These are phyloP conservation scores for Bellardia pandia DNA, from an alignment of 2,888 invertebrate genomes.

Conservation along the genomic window DNA sequence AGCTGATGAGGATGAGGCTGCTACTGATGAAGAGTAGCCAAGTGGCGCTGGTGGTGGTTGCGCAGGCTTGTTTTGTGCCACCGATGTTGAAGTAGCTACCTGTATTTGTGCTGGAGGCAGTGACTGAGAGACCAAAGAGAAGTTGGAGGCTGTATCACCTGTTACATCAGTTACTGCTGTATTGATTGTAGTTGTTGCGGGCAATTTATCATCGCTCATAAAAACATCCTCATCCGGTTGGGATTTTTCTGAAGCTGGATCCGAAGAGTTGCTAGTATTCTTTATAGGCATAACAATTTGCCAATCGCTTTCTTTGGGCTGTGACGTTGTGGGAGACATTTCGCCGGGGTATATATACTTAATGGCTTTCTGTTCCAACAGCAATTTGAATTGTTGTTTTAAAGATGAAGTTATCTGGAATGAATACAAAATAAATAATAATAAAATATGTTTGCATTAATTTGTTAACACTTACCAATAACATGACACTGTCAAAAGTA, in stretches of 20 bases:
- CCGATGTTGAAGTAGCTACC: not conserved
- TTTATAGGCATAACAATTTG: constrained; percentile 83
- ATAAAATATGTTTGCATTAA: not conserved
- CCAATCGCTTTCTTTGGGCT: constrained; percentile 81
- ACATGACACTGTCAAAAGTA: constrained; percentile 86
- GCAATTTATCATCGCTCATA: constrained; percentile 77
- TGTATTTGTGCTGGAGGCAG: constrained; percentile 46
- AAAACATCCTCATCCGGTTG: constrained; percentile 81
- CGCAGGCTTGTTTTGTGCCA: not conserved
- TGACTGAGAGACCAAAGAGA: constrained; percentile 13
- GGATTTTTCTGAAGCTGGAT: constrained; percentile 81
- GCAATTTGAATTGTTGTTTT: constrained; percentile 92
- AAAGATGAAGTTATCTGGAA: constrained; percentile 89
- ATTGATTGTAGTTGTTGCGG: constrained; percentile 46
- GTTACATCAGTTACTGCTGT: not conserved
- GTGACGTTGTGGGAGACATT: constrained; percentile 79
- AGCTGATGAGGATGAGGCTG: not conserved
- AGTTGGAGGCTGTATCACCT: not conserved
- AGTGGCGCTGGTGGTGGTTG: constrained; percentile 22
- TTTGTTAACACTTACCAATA: constrained; percentile 83
- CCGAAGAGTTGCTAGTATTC: constrained; percentile 80
- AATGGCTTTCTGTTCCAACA: constrained; percentile 91
- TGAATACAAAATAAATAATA: not conserved
- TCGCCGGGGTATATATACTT: constrained; percentile 89
- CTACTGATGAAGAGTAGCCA: not conserved